Base-by-base conservation (phyloP, 2,113 vertebrate species). In the Rhagologus leucostigma region DNA sequence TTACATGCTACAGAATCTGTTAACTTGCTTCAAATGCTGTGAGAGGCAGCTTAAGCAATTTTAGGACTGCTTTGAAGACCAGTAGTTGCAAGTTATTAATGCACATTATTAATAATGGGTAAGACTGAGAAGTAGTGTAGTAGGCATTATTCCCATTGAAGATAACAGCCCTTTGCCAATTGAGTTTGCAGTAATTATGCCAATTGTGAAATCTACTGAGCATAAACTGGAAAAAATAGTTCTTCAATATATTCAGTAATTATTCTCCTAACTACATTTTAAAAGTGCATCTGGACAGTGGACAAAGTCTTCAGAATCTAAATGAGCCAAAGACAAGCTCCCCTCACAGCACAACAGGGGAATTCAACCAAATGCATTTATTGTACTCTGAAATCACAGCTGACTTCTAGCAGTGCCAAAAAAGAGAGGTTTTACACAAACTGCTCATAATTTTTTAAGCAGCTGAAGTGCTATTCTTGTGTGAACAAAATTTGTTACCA, bases 311-410 rank as follows among this genome's bases (percentile, higher is more conserved):
- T 95, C 84, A 95, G 96, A 96, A 97, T 97, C 89, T 93, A 94
- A 97, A 97, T 97, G 89, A 97, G 93, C 84, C 71, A 89, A 93
- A 95, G 87, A 95, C 94, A 97, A 96, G 90, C 92, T 85, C 82
- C 64, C 55, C 79, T 92, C 55, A 86, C 79, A 97, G 76, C 80
- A 85, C 64, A 94, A 94, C 81, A 83, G 52, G 50, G 81, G 80
- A 96, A 96, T 97, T 94, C 90, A 96, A 96, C 78, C 95, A 87
- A 96, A 95, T 90, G 93, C 95, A 89, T 96, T 97, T 96, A 96
- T 96, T 97, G 94, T 97, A 56, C 80, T 95, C 90, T 91, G 84
- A 95, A 96, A 93, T 96, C 94, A 95, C 96, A 97, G 96, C 97
- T 97, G 97, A 97, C 96, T 97, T 93, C 76, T 90, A 88, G 52